Conservation (phyloP, 2,797 vertebrate species). For the Cottoperca gobio region DNA sequence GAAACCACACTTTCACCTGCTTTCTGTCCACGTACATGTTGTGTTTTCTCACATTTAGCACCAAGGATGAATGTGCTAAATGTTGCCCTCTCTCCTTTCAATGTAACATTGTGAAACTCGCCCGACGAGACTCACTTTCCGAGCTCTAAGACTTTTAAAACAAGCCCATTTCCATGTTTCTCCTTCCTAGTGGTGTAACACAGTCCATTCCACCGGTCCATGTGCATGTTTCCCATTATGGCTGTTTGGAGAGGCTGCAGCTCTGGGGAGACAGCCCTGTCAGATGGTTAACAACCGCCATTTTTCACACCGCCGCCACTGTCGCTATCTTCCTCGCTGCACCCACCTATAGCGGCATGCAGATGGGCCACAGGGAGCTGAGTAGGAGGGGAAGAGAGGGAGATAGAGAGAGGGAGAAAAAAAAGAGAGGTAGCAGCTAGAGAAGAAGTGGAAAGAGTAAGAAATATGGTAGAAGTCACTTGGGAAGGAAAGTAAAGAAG, state of each 20-base stretch:
- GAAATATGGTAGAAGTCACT: constrained; percentile 49
- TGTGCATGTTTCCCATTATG: constrained; percentile 79
- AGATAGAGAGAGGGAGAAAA: constrained; percentile 11
- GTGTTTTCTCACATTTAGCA: constrained; percentile 3
- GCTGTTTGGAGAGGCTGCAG: constrained; percentile 79
- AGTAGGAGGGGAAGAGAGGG: constrained; percentile 18
- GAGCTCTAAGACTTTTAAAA: constrained; percentile 57
- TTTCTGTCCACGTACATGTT: not conserved
- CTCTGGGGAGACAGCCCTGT: constrained; percentile 79
- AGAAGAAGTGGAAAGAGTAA: constrained; percentile 31
- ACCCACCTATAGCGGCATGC: constrained; percentile 75
- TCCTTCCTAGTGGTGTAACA: constrained; percentile 48
- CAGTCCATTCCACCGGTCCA: constrained; percentile 67
- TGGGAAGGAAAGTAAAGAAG: constrained; percentile 42
- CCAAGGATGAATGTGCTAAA: not conserved
- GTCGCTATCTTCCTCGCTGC: constrained; percentile 68
- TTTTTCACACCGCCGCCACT: constrained; percentile 79
- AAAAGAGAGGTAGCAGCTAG: constrained; percentile 12
- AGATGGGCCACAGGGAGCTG: constrained; percentile 68
- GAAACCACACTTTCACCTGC: not conserved
- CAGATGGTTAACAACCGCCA: constrained; percentile 82
- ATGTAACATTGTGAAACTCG: constrained; percentile 5
- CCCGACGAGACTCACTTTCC: constrained; percentile 25
- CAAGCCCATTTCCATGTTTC: constrained; percentile 56
- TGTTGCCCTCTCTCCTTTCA: constrained; percentile 14